These are phyloP conservation scores for Tupiocoris notatus DNA, from an alignment of 2,888 invertebrate genomes.

Conservation along the genomic window DNA sequence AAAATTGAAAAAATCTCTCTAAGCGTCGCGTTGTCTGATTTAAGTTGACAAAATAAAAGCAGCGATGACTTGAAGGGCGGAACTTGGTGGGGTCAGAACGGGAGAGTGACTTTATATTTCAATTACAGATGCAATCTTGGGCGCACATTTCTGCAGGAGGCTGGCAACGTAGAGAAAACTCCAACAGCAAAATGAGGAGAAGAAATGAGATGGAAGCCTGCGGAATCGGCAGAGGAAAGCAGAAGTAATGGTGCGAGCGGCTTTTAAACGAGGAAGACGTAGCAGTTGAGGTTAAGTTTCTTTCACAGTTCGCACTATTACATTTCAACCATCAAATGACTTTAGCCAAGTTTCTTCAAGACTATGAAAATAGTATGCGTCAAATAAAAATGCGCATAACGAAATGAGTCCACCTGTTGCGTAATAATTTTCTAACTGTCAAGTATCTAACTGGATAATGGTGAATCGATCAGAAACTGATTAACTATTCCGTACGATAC, in stretches of 20 bases:
- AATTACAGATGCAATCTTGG: constrained; percentile 39
- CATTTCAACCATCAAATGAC: background rate
- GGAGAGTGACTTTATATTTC: constrained; percentile 37
- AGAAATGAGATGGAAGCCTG: background rate
- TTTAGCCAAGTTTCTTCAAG: too few relatives aligned
- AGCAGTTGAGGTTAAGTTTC: background rate
- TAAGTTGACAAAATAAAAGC: constrained; percentile 31
- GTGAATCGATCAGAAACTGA: too few relatives aligned
- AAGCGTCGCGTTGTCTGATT: constrained; percentile 20
- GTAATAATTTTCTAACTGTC: too few relatives aligned
- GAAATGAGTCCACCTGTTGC: too few relatives aligned
- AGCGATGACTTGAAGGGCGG: background rate
- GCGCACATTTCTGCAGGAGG: constrained; percentile 23
- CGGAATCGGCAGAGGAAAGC: constrained; percentile 4
- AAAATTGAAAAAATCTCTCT: constrained; percentile 17
- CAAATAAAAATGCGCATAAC: too few relatives aligned
- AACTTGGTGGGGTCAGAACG: constrained; percentile 12
- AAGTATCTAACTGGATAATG: too few relatives aligned
- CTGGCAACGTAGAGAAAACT: background rate
- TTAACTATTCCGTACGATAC: too few relatives aligned
- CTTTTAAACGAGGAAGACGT: background rate
- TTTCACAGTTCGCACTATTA: background rate
- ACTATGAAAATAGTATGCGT: too few relatives aligned
- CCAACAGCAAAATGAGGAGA: background rate
- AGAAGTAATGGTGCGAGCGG: constrained; percentile 28